Percentiles rank a stretch among this genome's conserved stretches.
Evolutionary conservation across 2,888 invertebrate species (phyloP).

Genomic region (Pinctada fucata): DNA sequence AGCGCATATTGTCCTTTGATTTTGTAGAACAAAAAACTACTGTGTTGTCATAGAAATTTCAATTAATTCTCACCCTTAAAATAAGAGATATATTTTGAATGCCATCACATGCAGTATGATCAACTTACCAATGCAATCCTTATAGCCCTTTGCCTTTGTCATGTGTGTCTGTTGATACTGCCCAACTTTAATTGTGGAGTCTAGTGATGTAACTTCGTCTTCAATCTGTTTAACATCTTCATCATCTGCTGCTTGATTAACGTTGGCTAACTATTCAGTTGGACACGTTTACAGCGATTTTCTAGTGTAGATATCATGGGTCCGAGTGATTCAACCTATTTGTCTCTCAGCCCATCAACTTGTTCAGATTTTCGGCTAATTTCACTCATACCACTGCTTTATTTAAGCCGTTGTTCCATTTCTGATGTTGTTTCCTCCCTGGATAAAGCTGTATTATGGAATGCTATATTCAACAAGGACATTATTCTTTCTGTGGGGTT

Average conservation of each 20-base stretch:
- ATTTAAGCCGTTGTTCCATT: constrained; percentile 30
- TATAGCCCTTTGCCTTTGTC: constrained; percentile 22
- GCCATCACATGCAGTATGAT: neutral
- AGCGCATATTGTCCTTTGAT: no score
- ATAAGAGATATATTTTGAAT: no score
- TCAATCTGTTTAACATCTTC: constrained; percentile 10
- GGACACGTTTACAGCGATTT: constrained; percentile 35
- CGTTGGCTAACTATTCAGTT: constrained; percentile 24
- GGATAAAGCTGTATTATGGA: constrained; percentile 41
- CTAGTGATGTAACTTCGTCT: constrained; percentile 5
- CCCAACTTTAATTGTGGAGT: constrained; percentile 15
- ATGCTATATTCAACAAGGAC: constrained; percentile 44
- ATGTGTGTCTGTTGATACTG: constrained; percentile 21
- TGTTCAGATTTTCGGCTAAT: constrained; percentile 42
- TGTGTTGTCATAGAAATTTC: no score
- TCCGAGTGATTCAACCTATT: constrained; percentile 37
- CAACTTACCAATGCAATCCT: constrained; percentile 20
- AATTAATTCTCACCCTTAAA: no score
- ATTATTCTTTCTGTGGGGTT: constrained; percentile 51
- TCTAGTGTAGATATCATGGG: constrained; percentile 29
- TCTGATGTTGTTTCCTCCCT: constrained; percentile 30
- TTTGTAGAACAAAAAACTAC: no score
- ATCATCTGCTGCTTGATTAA: constrained; percentile 5
- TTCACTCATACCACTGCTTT: constrained; percentile 34
- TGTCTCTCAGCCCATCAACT: constrained; percentile 12